A percentile compares a stretch with the other conserved stretches of the same genome.
Conservation (phyloP, 2,888 invertebrate species). For the Campoletis raptor region DNA sequence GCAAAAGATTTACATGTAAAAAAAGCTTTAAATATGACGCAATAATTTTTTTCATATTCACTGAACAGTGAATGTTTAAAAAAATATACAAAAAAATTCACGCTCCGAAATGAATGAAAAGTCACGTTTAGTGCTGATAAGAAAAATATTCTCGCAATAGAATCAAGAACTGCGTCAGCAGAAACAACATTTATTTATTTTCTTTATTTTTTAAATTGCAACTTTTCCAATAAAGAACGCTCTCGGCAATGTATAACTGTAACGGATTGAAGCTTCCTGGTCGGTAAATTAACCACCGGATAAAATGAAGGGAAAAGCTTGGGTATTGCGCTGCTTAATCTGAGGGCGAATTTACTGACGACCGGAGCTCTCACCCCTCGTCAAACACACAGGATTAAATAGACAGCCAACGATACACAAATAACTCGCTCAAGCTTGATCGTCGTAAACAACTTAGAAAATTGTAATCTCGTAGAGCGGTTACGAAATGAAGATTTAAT, state of each 20-base stretch:
- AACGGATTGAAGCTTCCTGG: background rate
- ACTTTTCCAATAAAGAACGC: background rate
- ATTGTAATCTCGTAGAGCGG: background rate
- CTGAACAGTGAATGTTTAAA: background rate
- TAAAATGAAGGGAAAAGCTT: constrained; percentile 1
- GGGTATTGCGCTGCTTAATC: constrained; percentile 1
- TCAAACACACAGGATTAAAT: constrained; percentile 10
- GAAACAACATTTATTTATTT: background rate
- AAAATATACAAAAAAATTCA: background rate
- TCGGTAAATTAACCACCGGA: constrained; percentile 18
- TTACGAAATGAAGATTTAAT: background rate
- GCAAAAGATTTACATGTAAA: background rate
- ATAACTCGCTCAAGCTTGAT: background rate
- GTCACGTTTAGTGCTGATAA: too few species aligned
- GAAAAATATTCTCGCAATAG: background rate
- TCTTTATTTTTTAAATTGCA: background rate
- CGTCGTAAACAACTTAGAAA: background rate
- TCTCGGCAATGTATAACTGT: background rate
- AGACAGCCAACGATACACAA: background rate
- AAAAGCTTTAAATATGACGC: background rate
- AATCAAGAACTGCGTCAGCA: background rate
- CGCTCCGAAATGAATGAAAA: background rate
- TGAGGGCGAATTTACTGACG: constrained; percentile 8
- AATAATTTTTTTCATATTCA: background rate
- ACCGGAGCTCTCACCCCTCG: background rate